Conservation (phyloP, 2,888 invertebrate genomes). For the Pristionchus japonicus region DNA sequence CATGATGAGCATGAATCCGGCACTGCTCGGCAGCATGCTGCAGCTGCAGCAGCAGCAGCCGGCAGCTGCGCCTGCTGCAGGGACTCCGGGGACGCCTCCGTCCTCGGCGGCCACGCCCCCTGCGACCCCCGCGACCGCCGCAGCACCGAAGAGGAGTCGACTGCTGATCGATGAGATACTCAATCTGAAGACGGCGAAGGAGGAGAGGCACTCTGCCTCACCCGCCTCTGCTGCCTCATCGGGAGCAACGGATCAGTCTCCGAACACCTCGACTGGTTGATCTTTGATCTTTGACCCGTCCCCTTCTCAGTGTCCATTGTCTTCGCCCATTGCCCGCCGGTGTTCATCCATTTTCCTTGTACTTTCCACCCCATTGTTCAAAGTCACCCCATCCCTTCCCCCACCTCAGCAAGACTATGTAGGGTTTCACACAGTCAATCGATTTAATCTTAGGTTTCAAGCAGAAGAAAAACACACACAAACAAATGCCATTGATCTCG, state of each 20-base stretch:
- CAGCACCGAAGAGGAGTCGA: neutral
- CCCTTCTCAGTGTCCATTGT: neutral
- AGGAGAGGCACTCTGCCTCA: constrained; percentile 16
- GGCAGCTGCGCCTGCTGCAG: constrained; percentile 1
- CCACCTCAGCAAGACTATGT: neutral
- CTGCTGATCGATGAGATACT: constrained; percentile 42
- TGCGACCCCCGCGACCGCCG: neutral
- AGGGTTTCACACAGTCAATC: constrained; percentile 13
- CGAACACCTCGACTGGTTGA: neutral
- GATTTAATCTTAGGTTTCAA: constrained; percentile 19
- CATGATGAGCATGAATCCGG: constrained; percentile 43
- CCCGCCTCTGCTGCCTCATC: constrained; percentile 3
- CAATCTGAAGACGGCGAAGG: constrained; percentile 35
- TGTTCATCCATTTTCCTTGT: neutral
- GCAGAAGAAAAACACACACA: neutral
- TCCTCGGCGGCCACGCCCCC: neutral
- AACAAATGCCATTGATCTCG: constrained; percentile 30
- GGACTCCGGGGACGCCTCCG: neutral
- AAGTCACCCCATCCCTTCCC: neutral
- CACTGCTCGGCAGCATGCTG: neutral
- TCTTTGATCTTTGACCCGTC: constrained; percentile 9
- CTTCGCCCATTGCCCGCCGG: neutral
- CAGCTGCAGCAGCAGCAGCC: neutral
- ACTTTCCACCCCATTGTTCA: neutral
- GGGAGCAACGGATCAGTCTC: constrained; percentile 5